Evolutionary conservation across 1,140 invertebrate genomes (phyloP), one percentile per base, ranked within the genome.

Genomic region (Papilio glaucus): DNA sequence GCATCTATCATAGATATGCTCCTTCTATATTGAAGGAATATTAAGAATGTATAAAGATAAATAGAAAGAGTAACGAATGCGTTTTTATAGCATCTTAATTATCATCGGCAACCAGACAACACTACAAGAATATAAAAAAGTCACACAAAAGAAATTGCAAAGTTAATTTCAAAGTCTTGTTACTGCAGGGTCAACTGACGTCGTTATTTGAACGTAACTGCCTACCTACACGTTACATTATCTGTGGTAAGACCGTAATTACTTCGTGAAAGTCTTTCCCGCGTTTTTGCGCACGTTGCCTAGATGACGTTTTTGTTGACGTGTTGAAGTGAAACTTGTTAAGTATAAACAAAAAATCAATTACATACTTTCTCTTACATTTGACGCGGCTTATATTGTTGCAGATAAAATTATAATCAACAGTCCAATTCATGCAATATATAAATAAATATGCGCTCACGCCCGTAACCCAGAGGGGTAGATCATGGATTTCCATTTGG

Each of bases 201-300:
- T 57, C 37, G 18, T 65, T 63, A 63, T 38, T 65, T 39, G 29
- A 65, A 65, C 65, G 2, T 67, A 42, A 45, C 39, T 42, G 24
- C 62, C 1, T 61, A 24, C 13, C 57, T 61, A n/a, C 57, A 18
- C 63, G 39, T 68, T 45, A 33, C 65, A 45, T 68, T 68, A 68
- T 68, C 65, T 42, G 41, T 65, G 33, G 33, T 39, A 65, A n/a
- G n/a, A 12, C 65, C 6, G 65, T 68, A 68, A 68, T 68, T 68
- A 45, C 38, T 26, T 45, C 10, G 65, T 45, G 65, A 68, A 68
- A 68, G 65, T 68, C 65, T 68, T 68, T 68, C 65, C 65, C 41
- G 21, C 39, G 39, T 68, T 68, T 68, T 68, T 68, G 65, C 41
- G 12, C 21, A 9, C 49, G 38, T 42, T 37, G 65, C 39, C 18